Conservation (phyloP, 2,888 invertebrate species). For the Flexamia atlantica region DNA sequence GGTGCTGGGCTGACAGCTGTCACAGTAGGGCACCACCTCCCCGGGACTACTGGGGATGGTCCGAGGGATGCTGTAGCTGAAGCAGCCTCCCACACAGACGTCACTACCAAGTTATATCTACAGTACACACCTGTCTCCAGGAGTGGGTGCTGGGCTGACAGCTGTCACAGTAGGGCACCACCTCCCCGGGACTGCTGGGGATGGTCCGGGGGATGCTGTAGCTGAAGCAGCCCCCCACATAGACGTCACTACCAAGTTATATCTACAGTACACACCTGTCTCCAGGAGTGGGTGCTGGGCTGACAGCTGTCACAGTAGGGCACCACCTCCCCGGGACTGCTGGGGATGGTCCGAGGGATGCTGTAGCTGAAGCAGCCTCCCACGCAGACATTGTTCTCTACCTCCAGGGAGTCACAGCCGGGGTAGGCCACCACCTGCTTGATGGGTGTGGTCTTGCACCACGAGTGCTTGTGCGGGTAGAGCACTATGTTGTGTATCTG, state of each 20-base stretch:
- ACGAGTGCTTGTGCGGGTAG: constrained; percentile 84
- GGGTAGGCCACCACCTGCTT: constrained; percentile 83
- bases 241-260: constrained; percentile 80
- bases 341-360: constrained; percentile 82
- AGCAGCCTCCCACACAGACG: constrained; percentile 85
- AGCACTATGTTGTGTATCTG: constrained; percentile 84
- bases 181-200: constrained; percentile 81
- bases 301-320: constrained; percentile 86
- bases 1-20: constrained; percentile 82
- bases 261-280: constrained; percentile 76
- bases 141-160: constrained; percentile 81
- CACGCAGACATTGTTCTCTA: constrained; percentile 85
- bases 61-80: constrained; percentile 83
- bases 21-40: constrained; percentile 81
- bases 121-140: constrained; percentile 77
- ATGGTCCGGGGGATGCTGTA: constrained; percentile 83
- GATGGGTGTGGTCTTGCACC: constrained; percentile 84
- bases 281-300: constrained; percentile 81
- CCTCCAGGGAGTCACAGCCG: constrained; percentile 80
- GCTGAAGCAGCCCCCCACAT: constrained; percentile 84
- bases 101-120: constrained; percentile 82
- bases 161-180: constrained; percentile 83
- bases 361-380: constrained; percentile 85
- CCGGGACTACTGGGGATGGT: constrained; percentile 83
- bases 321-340: constrained; percentile 80